Conservation (phyloP, 2,888 invertebrate genomes). For the Platypus cylindrus region DNA sequence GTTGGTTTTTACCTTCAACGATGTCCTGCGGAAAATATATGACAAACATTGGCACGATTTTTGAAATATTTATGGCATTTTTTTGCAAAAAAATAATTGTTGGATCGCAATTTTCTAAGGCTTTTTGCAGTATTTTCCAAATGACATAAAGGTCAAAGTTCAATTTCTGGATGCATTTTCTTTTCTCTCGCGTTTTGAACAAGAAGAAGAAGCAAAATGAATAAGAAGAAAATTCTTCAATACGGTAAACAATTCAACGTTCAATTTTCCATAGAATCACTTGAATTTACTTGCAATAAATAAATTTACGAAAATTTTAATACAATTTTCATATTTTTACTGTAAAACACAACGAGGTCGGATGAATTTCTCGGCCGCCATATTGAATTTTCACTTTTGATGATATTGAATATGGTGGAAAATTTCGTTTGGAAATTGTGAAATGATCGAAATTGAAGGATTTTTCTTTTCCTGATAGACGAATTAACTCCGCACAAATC, state of each 20-base stretch:
- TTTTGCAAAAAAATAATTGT: constrained; percentile 12
- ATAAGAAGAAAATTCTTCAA: no score
- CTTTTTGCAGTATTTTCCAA: constrained; percentile 6
- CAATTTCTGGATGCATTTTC: no score
- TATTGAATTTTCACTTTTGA: constrained; percentile 40
- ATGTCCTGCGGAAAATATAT: constrained; percentile 12
- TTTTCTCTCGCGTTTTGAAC: no score
- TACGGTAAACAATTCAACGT: no score
- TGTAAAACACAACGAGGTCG: constrained; percentile 3
- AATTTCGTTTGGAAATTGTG: no score
- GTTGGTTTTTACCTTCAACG: constrained; percentile 11
- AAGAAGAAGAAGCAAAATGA: no score
- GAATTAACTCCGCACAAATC: constrained; percentile 9
- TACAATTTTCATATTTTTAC: no score
- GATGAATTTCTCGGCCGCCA: constrained; percentile 27
- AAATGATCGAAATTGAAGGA: no score
- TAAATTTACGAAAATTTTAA: no score
- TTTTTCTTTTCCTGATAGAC: no score
- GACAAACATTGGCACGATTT: constrained; percentile 12
- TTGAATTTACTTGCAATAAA: no score
- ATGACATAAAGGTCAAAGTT: constrained; percentile 29
- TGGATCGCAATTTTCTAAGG: constrained; percentile 2
- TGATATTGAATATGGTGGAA: constrained; percentile 29
- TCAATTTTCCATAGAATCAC: no score
- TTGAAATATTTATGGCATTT: neutral